phyloP scores from a whole-genome alignment of 2,888 invertebrate species.

The Xanthia togata region DNA sequence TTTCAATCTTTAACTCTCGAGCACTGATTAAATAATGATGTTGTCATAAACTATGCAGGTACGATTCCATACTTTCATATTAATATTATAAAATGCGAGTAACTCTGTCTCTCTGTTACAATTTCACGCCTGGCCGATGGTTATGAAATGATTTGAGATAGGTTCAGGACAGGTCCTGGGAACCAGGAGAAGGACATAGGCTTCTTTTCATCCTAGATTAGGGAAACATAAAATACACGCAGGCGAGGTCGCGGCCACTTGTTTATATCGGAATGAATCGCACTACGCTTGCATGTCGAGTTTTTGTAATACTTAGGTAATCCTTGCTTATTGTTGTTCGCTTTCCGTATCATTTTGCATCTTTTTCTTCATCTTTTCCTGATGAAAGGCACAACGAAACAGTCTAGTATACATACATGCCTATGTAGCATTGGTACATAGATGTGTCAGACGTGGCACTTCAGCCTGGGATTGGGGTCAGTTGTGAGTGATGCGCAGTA shows the following conservation, averaged over 20 bases:
- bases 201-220: background rate
- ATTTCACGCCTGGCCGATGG: background rate
- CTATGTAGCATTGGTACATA: background rate
- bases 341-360: background rate
- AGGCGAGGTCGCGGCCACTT: background rate
- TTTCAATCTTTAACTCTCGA: background rate
- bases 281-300: background rate
- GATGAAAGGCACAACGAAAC: background rate
- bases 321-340: background rate
- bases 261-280: background rate
- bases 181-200: background rate
- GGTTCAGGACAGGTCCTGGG: background rate
- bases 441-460: background rate
- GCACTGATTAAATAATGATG: background rate
- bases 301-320: background rate
- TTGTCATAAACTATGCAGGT: background rate
- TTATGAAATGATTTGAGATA: background rate
- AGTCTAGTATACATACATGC: background rate
- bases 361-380: too few species aligned
- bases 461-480: slow-evolving; percentile 5
- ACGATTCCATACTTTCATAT: background rate
- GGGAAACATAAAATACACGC: background rate
- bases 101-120: too few species aligned
- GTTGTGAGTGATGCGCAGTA: background rate
- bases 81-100: background rate